Percentiles rank a stretch among this genome's conserved stretches.
Conservation (phyloP, 2,797 vertebrate genomes). For the Sciurus carolinensis region DNA sequence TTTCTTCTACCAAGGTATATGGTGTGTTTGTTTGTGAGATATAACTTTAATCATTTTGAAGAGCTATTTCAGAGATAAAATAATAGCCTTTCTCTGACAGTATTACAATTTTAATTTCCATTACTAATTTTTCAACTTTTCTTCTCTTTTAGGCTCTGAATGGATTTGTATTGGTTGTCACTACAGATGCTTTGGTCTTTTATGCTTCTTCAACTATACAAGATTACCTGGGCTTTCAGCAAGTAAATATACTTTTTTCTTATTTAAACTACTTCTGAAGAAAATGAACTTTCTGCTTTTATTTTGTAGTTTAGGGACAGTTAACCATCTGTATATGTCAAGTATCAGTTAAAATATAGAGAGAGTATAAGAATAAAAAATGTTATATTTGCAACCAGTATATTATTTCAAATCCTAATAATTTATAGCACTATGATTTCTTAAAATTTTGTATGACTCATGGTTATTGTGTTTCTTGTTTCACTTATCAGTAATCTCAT, state of each 20-base stretch:
- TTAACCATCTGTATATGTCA: background rate
- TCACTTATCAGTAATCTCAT: background rate
- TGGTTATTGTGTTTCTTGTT: conserved; percentile 41
- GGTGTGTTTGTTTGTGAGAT: background rate
- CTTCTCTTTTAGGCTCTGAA: conserved; percentile 90
- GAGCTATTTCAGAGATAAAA: background rate
- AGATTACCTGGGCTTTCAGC: conserved; percentile 93
- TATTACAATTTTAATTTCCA: background rate
- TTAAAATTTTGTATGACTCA: conserved; percentile 13
- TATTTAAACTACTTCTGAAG: background rate
- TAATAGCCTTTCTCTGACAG: background rate
- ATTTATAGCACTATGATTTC: conserved; percentile 18
- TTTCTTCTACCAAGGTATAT: background rate
- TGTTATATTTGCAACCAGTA: background rate
- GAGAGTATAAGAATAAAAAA: conserved; percentile 4
- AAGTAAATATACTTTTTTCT: conserved; percentile 86
- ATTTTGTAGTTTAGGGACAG: background rate
- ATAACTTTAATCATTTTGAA: background rate
- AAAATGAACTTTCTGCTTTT: background rate
- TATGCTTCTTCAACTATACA: conserved; percentile 92
- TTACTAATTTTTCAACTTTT: conserved; percentile 35
- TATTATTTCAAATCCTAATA: conserved; percentile 45
- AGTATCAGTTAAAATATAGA: conserved; percentile 16
- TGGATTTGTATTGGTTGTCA: conserved; percentile 93
- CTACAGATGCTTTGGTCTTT: conserved; percentile 91